phyloP scores from a whole-genome alignment of 2,113 vertebrate species.

The Cynopterus brachyotis region DNA sequence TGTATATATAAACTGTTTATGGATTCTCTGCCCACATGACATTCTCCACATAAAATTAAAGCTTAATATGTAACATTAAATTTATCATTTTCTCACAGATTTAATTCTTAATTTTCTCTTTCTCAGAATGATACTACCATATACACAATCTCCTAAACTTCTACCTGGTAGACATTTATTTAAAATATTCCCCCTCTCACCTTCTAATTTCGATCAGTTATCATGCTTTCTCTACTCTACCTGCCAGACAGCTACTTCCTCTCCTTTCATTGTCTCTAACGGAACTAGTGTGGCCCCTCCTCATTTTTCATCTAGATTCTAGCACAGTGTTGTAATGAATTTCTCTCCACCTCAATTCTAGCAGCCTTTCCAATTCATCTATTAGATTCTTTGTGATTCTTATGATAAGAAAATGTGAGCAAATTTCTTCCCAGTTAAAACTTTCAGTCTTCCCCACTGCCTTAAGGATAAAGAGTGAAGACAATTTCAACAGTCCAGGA shows the following conservation, averaged over 20 bases:
- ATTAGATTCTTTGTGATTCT: neutral
- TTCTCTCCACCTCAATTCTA: neutral
- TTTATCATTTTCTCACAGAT: neutral
- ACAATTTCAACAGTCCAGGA: neutral
- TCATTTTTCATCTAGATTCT: neutral
- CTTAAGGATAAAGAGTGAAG: neutral
- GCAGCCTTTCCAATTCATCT: neutral
- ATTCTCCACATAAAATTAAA: neutral
- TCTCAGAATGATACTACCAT: neutral
- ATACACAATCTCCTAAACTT: neutral
- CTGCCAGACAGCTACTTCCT: neutral
- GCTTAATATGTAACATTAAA: neutral
- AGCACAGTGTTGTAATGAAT: neutral
- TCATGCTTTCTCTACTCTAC: neutral
- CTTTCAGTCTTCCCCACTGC: neutral
- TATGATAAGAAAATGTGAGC: neutral
- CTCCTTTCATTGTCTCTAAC: neutral
- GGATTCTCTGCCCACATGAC: neutral
- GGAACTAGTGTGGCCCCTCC: neutral
- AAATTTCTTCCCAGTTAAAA: neutral
- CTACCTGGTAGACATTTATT: neutral
- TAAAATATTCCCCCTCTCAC: neutral
- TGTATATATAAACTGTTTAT: neutral
- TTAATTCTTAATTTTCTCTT: conserved; percentile 11
- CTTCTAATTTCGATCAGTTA: neutral